Evolutionary conservation across 1,140 invertebrate species (phyloP).

Genomic region (Agrypnia vestita): DNA sequence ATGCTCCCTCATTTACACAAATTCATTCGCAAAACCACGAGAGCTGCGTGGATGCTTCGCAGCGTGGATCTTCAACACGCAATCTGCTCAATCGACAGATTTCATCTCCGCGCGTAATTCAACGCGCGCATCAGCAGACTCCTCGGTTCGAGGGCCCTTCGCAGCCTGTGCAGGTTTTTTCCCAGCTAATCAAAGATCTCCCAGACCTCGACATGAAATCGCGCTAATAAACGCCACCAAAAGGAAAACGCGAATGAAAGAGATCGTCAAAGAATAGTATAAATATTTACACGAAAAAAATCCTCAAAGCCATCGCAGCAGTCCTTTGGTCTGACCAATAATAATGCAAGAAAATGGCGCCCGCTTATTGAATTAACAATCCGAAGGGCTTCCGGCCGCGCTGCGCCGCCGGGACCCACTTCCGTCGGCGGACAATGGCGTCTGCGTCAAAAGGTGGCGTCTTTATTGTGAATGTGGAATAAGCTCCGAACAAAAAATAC

Average conservation of each 20-base stretch:
- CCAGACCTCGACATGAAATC: neutral
- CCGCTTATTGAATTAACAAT: slow-evolving; percentile 55
- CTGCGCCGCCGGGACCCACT: slow-evolving; percentile 40
- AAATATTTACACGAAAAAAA: slow-evolving; percentile 28
- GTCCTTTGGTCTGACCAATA: neutral
- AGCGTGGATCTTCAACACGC: no score
- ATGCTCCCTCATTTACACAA: no score
- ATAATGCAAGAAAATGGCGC: slow-evolving; percentile 28
- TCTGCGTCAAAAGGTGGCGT: slow-evolving; percentile 4
- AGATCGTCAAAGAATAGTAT: neutral
- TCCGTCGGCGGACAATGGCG: slow-evolving; percentile 50
- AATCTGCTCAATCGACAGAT: no score
- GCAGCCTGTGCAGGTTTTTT: neutral
- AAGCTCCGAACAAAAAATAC: neutral
- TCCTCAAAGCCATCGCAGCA: neutral
- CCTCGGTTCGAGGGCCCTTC: neutral
- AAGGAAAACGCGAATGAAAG: neutral
- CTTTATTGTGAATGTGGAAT: slow-evolving; percentile 31
- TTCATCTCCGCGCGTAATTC: no score
- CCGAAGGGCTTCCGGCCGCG: slow-evolving; percentile 31
- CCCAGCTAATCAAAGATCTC: slow-evolving; percentile 12
- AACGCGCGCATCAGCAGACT: no score
- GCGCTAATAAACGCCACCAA: slow-evolving; percentile 6
- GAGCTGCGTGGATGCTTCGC: no score
- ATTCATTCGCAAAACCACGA: no score